These are phyloP conservation scores for Gymnocypris eckloni DNA, from an alignment of 2,797 vertebrate species.

Conservation along the genomic window DNA sequence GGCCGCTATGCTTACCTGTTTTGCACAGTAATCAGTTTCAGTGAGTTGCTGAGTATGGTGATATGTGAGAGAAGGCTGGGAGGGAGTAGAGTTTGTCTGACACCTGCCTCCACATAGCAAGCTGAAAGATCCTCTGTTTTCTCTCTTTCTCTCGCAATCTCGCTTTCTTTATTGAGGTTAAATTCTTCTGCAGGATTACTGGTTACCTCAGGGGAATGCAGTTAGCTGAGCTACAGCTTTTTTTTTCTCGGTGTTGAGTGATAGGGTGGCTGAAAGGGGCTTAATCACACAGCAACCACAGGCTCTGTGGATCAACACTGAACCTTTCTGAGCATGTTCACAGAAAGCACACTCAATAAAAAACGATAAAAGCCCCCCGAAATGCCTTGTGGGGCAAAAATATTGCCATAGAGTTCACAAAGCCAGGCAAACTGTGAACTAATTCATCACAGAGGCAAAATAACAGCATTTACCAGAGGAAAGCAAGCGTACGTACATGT, in stretches of 20 bases:
- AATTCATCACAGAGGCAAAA: slow-evolving; percentile 33
- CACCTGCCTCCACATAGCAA: slow-evolving; percentile 44
- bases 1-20: slow-evolving; percentile 52
- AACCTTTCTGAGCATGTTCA: slow-evolving; percentile 69
- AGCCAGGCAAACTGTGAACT: slow-evolving; percentile 1
- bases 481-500: not conserved
- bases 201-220: slow-evolving; percentile 71
- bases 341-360: slow-evolving; percentile 40
- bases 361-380: slow-evolving; percentile 23
- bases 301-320: slow-evolving; percentile 78
- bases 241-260: slow-evolving; percentile 72
- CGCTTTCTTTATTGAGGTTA: slow-evolving; percentile 69
- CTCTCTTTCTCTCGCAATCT: slow-evolving; percentile 31
- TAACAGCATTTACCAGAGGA: slow-evolving; percentile 24
- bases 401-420: slow-evolving; percentile 14
- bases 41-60: slow-evolving; percentile 57
- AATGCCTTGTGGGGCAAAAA: slow-evolving; percentile 13
- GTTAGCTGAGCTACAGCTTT: slow-evolving; percentile 65
- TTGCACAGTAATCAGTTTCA: slow-evolving; percentile 68
- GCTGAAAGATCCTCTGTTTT: slow-evolving; percentile 42
- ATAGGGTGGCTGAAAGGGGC: slow-evolving; percentile 75
- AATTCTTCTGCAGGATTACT: slow-evolving; percentile 76
- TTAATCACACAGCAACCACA: slow-evolving; percentile 80
- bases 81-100: slow-evolving; percentile 30
- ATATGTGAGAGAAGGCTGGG: slow-evolving; percentile 34